Evolutionary conservation across 2,888 invertebrate genomes (phyloP).

Genomic region (Brachypterus glaber): DNA sequence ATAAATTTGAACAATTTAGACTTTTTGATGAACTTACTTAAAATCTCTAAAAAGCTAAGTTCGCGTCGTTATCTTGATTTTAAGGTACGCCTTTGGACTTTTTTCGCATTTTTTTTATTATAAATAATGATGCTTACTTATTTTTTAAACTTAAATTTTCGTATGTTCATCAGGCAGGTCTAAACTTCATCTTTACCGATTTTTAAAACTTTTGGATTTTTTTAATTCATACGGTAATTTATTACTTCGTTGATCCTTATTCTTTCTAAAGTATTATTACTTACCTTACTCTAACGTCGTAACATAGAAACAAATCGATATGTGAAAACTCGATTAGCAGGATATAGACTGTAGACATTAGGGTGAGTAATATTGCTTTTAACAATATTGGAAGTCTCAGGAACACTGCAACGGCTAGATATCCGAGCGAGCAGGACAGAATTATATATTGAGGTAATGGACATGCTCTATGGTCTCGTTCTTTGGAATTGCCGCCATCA

Average conservation of each 20-base stretch:
- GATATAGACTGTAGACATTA: conserved; percentile 72
- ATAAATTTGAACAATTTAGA: no score
- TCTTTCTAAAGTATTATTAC: conserved; percentile 36
- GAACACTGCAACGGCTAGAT: conserved; percentile 77
- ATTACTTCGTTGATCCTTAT: conserved; percentile 15
- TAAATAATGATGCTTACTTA: no score
- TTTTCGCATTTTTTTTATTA: no score
- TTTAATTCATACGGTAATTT: no score
- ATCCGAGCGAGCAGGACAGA: conserved; percentile 73
- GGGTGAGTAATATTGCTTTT: conserved; percentile 65
- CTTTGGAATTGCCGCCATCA: conserved; percentile 32
- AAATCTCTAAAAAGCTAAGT: no score
- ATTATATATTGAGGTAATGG: conserved; percentile 82
- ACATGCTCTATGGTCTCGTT: conserved; percentile 64
- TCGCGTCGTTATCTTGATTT: no score
- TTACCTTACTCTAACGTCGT: conserved; percentile 69
- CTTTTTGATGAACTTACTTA: no score
- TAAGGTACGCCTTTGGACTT: no score
- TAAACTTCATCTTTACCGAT: no score
- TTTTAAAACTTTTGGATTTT: no score
- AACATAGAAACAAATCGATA: conserved; percentile 68
- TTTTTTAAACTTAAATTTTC: no score
- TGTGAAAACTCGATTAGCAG: conserved; percentile 76
- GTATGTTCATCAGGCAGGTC: no score
- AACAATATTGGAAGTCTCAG: conserved; percentile 72